phyloP scores from a whole-genome alignment of 1,140 invertebrate genomes.

The Micrasema longulum region DNA sequence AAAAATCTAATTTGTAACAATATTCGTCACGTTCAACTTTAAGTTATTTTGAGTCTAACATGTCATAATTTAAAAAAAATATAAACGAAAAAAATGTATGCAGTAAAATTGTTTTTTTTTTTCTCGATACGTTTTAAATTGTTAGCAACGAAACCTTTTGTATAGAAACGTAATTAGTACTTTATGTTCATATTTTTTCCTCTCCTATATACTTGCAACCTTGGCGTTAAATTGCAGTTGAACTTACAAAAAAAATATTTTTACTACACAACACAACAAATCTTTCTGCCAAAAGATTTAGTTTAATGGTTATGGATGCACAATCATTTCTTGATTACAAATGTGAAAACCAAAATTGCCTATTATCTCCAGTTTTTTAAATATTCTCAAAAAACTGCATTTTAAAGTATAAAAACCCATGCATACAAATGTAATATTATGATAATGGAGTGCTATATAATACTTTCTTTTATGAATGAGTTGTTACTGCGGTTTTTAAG shows the following conservation, averaged over 20 bases:
- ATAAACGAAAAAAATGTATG: constrained; percentile 9
- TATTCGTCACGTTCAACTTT: constrained; percentile 5
- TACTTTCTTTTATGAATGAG: constrained; percentile 5
- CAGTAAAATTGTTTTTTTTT: background rate
- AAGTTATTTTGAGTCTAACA: constrained; percentile 7
- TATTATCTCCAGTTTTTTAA: constrained; percentile 3
- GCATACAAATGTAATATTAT: constrained; percentile 1
- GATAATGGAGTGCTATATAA: background rate
- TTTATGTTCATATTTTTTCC: constrained; percentile 5
- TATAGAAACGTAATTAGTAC: background rate
- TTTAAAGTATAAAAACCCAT: constrained; percentile 7
- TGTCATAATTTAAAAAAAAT: background rate
- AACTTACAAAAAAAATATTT: background rate
- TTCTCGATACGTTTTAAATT: constrained; percentile 4
- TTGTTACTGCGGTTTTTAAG: constrained; percentile 7
- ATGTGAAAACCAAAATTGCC: constrained; percentile 4
- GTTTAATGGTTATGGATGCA: constrained; percentile 3
- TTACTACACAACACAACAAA: background rate
- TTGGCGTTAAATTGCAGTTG: background rate
- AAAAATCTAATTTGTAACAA: constrained; percentile 10
- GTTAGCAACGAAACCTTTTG: background rate
- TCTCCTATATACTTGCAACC: constrained; percentile 1
- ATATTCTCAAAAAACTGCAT: constrained; percentile 8
- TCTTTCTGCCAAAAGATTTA: constrained; percentile 5
- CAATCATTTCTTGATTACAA: constrained; percentile 3